Conservation (phyloP, 2,797 vertebrate genomes). For the Cyclura pinguis region DNA sequence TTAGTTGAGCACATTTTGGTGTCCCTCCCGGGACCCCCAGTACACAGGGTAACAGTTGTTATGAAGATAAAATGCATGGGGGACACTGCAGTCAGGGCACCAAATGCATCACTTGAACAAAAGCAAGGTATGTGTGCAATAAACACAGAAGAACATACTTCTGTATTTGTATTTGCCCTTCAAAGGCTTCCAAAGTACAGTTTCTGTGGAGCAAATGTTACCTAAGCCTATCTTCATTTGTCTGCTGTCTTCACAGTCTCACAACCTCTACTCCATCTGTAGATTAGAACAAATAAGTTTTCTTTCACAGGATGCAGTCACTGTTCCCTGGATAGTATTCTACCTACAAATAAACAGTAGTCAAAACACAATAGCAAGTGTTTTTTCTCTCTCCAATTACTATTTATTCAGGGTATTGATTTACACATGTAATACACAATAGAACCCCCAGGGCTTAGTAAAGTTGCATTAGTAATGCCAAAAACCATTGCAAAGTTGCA, state of each 20-base stretch:
- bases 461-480: conserved; percentile 47
- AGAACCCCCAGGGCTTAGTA: conserved; percentile 15
- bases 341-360: not conserved
- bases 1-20: too few relatives aligned
- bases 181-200: not conserved
- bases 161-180: not conserved
- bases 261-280: not conserved
- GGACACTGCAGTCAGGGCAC: too few relatives aligned
- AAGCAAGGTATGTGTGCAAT: not conserved
- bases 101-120: not conserved
- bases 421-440: conserved; percentile 27
- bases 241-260: not conserved
- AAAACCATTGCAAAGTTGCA: conserved; percentile 37
- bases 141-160: not conserved
- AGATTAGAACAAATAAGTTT: not conserved
- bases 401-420: conserved; percentile 26
- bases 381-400: conserved; percentile 2
- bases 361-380: not conserved
- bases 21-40: too few relatives aligned
- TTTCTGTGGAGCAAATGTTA: not conserved
- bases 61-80: not conserved
- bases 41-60: too few relatives aligned
- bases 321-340: not conserved
- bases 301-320: not conserved
- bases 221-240: not conserved